A percentile compares a stretch with the other conserved stretches of the same genome.
Conservation (phyloP, 37 sponge, comb jelly and placozoan species). For the Aplysina aerophoba region DNA sequence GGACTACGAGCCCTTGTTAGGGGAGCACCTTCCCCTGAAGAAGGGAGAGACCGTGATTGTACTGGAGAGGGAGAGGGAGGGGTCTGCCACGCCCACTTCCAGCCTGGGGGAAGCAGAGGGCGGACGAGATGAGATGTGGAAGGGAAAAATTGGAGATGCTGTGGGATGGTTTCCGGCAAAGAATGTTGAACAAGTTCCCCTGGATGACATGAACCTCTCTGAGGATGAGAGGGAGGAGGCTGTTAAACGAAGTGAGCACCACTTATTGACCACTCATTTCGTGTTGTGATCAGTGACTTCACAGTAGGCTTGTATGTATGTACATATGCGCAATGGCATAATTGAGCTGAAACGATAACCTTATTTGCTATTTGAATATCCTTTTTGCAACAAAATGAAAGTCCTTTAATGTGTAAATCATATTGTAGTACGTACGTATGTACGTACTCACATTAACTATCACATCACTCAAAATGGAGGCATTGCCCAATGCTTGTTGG, state of each 20-base stretch:
- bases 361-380: too few relatives aligned
- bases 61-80: conserved; percentile 30
- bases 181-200: conserved; percentile 41
- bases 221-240: conserved; percentile 9
- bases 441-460: too few relatives aligned
- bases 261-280: too few relatives aligned
- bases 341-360: too few relatives aligned
- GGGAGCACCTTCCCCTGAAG: conserved; percentile 58
- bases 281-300: too few relatives aligned
- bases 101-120: not conserved
- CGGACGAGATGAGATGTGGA: conserved; percentile 4
- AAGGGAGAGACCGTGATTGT: conserved; percentile 67
- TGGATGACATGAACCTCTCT: not conserved
- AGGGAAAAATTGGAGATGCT: conserved; percentile 32
- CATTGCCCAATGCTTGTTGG: too few relatives aligned
- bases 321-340: too few relatives aligned
- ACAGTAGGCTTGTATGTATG: too few relatives aligned
- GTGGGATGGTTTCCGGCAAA: conserved; percentile 78
- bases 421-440: too few relatives aligned
- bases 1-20: conserved; percentile 57
- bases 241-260: not conserved
- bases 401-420: too few relatives aligned
- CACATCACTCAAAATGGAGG: too few relatives aligned
- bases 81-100: conserved; percentile 28
- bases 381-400: too few relatives aligned